phyloP scores from a whole-genome alignment of 1,140 invertebrate species.

The Idris sp. region DNA sequence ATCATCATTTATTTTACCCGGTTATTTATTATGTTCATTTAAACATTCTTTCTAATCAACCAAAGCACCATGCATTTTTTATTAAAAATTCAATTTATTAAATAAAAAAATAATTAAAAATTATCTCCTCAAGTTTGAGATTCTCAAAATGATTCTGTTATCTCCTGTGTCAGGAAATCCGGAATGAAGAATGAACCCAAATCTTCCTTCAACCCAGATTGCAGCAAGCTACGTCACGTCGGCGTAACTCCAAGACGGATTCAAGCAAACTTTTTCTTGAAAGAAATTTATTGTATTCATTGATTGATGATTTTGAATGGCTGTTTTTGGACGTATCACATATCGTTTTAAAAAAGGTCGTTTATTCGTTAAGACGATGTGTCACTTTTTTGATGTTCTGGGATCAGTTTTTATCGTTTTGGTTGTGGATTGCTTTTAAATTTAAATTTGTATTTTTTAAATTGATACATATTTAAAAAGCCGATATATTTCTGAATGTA shows the following conservation, averaged over 20 bases:
- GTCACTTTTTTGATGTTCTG: slow-evolving; percentile 10
- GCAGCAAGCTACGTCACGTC: slow-evolving; percentile 62
- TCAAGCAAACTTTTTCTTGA: slow-evolving; percentile 33
- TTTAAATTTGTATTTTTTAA: slow-evolving; percentile 11
- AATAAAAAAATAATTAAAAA: no score
- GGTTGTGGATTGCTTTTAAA: neutral
- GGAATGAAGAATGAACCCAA: slow-evolving; percentile 71
- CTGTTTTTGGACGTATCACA: slow-evolving; percentile 1
- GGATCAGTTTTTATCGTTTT: slow-evolving; percentile 17
- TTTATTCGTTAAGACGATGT: slow-evolving; percentile 8
- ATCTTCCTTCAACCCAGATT: slow-evolving; percentile 59
- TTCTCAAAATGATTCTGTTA: slow-evolving; percentile 71
- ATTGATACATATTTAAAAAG: no score
- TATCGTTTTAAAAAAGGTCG: slow-evolving; percentile 9
- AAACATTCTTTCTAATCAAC: slow-evolving; percentile 3
- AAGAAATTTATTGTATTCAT: slow-evolving; percentile 3
- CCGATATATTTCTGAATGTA: no score
- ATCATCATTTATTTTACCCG: slow-evolving; percentile 26
- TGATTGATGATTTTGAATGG: slow-evolving; percentile 9
- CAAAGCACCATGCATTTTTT: no score
- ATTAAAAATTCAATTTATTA: no score
- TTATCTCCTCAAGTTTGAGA: slow-evolving; percentile 16
- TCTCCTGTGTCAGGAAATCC: slow-evolving; percentile 72
- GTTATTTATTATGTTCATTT: slow-evolving; percentile 27
- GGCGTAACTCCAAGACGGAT: slow-evolving; percentile 58